Percentiles rank a stretch among this genome's conserved stretches.
These are phyloP conservation scores for Dasysyrphus tricinctus DNA, from an alignment of 2,888 invertebrate species.

Conservation along the genomic window DNA sequence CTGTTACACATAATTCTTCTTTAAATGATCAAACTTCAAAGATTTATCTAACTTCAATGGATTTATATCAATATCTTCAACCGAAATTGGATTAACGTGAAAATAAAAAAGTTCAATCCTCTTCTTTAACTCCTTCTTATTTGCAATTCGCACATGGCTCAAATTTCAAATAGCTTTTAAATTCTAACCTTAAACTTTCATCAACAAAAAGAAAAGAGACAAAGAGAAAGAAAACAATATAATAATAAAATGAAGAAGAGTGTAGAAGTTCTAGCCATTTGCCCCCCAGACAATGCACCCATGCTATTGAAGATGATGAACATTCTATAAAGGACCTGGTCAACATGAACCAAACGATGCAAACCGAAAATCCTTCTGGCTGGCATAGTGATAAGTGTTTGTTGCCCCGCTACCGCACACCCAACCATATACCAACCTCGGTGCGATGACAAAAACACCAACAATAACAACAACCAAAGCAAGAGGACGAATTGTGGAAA, in stretches of 20 bases:
- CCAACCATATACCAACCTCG: slow-evolving; percentile 4
- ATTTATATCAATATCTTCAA: slow-evolving; percentile 49
- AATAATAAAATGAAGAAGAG: slow-evolving; percentile 20
- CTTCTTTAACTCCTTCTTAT: slow-evolving; percentile 8
- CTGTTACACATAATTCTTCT: slow-evolving; percentile 6
- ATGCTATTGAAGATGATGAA: slow-evolving; percentile 21
- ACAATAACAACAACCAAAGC: slow-evolving; percentile 12
- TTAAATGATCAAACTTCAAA: slow-evolving; percentile 55
- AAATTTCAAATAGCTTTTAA: slow-evolving; percentile 54
- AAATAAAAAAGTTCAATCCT: slow-evolving; percentile 54
- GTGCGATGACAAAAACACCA: slow-evolving; percentile 3
- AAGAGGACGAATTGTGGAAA: background rate
- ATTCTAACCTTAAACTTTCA: slow-evolving; percentile 41
- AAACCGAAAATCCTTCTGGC: slow-evolving; percentile 27
- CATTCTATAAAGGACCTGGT: slow-evolving; percentile 37
- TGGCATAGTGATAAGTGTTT: slow-evolving; percentile 39
- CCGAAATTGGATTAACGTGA: slow-evolving; percentile 49
- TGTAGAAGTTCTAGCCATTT: background rate
- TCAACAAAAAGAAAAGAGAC: background rate
- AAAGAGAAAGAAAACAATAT: background rate
- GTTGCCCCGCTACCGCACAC: slow-evolving; percentile 29
- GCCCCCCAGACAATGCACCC: slow-evolving; percentile 32
- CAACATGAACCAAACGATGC: slow-evolving; percentile 35
- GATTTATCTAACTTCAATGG: slow-evolving; percentile 38
- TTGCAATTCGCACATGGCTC: slow-evolving; percentile 30